phyloP scores from a whole-genome alignment of 2,113 vertebrate genomes.

The Crotalus viridis region DNA sequence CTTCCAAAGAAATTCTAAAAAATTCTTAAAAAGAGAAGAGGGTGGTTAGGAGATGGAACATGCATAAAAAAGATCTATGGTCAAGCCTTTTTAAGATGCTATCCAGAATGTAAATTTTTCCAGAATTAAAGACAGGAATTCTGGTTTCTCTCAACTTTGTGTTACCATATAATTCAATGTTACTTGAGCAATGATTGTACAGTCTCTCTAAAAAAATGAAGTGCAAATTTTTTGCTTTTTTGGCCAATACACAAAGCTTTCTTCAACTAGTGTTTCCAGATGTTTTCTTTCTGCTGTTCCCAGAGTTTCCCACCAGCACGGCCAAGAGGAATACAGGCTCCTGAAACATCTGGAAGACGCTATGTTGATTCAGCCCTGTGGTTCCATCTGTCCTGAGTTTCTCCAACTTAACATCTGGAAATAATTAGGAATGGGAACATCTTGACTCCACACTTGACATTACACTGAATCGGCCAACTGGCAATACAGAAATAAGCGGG shows the following conservation, averaged over 20 bases:
- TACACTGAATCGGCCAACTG: background rate
- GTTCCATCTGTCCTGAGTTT: slow-evolving; percentile 17
- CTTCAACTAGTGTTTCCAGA: background rate
- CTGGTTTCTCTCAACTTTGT: background rate
- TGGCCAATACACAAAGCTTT: background rate
- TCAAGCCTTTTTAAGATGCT: background rate
- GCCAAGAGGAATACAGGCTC: background rate
- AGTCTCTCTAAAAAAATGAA: background rate
- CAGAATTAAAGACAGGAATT: background rate
- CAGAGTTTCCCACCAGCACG: background rate
- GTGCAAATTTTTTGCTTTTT: background rate
- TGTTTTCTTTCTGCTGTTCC: slow-evolving; percentile 24
- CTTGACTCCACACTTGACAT: background rate
- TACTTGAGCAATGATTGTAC: too few relatives aligned
- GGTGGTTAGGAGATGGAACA: background rate
- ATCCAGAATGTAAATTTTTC: background rate
- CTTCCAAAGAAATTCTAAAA: slow-evolving; percentile 66
- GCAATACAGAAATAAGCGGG: accelerated
- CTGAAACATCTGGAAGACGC: background rate
- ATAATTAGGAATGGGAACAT: background rate
- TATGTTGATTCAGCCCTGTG: background rate
- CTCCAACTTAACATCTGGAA: background rate
- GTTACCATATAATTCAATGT: background rate
- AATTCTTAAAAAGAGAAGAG: slow-evolving; percentile 62
- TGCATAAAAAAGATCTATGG: background rate